Base-by-base conservation (phyloP, 64 coral and sea anemone genomes). In the Actinia equina region DNA sequence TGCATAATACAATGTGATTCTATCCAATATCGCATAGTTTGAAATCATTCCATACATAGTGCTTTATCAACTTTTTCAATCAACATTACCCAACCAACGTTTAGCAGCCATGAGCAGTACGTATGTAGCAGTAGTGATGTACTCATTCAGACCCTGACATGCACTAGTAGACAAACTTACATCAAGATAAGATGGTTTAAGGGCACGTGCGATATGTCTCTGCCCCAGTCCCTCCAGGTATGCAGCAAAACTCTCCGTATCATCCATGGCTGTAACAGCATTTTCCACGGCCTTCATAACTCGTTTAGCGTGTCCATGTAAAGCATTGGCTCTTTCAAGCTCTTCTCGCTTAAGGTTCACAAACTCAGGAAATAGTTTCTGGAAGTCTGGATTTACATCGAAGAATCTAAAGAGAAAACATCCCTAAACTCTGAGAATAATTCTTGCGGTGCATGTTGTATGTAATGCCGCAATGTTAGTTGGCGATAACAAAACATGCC, bases 211-310 rank as follows among this genome's bases (percentile, higher is more conserved):
- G 7, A 20, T 77, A 26, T 95, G 94, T 19, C 90, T 86, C 84
- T 86, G 88, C 58, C 94, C 94, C 13, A 95, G 77, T 88, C 88
- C 87, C 4, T 89, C 74, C 0, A 95, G 59, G 62, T 92, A 95
- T 14, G 76, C 94, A 65, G 88, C 87, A 85, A 92, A 92, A 82
- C 94, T 86, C 27, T 92, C 84, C 6, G 94, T 78, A 63, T 95
- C 94, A 63, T 95, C 94, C 87, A 95, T 67, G n/a, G 90, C 87
- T 25, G 85, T 23, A 5, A 95, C 94, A 63, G 94, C 94, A 51
- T 95, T 95, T 46, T 92, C 94, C 2, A 95, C 90, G 4, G 94
- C 94, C 86, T 95, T 95, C 77, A 92, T 92, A 15, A 95, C 94
- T 17, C 94, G 86, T 84, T 95, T 95, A 10, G 87, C 84, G 90